Evolutionary conservation across 1,140 invertebrate genomes (phyloP).

Genomic region (Kradibia gibbosae): DNA sequence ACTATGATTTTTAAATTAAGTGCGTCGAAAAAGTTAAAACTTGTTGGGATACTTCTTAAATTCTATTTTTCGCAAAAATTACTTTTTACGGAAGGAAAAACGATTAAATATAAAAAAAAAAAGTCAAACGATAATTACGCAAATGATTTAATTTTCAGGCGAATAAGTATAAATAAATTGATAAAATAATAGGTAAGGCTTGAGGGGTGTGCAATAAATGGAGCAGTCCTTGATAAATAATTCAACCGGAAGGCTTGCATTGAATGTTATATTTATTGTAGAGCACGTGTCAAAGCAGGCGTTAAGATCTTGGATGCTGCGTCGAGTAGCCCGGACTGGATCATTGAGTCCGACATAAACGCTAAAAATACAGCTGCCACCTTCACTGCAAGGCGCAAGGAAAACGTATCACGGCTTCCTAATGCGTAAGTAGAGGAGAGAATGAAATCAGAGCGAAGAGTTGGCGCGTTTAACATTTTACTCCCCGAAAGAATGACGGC

Average conservation of each 20-base stretch:
- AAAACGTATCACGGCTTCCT: constrained; percentile 61
- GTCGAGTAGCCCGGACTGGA: constrained; percentile 84
- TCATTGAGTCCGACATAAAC: constrained; percentile 86
- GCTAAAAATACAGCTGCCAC: constrained; percentile 87
- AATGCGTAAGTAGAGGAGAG: constrained; percentile 60
- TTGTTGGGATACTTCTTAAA: too few relatives aligned
- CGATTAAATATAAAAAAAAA: too few relatives aligned
- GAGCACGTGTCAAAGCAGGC: constrained; percentile 89
- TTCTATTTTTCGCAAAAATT: too few relatives aligned
- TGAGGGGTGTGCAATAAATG: too few relatives aligned
- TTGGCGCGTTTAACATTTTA: constrained; percentile 49
- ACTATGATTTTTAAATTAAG: neutral
- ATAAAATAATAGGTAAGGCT: too few relatives aligned
- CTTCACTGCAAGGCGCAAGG: constrained; percentile 85
- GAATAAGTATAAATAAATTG: too few relatives aligned
- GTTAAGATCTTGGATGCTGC: constrained; percentile 86
- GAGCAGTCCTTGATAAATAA: neutral
- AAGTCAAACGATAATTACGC: too few relatives aligned
- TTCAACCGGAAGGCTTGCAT: too few relatives aligned
- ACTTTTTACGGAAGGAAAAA: too few relatives aligned
- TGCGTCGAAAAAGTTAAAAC: neutral
- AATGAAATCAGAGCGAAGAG: constrained; percentile 29
- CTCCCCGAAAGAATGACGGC: too few relatives aligned
- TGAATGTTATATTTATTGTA: constrained; percentile 69
- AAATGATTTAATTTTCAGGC: too few relatives aligned